phyloP scores from a whole-genome alignment of 2,797 vertebrate species.

The Falco cherrug region DNA sequence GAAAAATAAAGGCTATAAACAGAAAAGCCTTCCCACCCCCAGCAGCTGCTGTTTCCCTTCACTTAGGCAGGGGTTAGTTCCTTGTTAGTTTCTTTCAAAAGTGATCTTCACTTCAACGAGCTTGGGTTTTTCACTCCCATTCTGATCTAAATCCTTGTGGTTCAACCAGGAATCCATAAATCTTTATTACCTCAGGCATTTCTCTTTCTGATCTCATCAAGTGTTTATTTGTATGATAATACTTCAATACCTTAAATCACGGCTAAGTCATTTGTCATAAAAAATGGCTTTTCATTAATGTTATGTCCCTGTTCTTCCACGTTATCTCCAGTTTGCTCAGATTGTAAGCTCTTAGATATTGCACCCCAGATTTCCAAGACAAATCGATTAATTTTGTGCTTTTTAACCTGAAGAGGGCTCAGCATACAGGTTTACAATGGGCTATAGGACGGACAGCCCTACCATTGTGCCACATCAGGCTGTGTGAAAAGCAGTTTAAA shows the following conservation, averaged over 20 bases:
- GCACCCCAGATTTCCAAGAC: background rate
- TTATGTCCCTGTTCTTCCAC: background rate
- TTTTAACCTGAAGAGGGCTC: background rate
- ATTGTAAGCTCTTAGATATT: background rate
- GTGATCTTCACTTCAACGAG: background rate
- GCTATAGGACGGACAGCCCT: background rate
- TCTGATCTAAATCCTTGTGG: background rate
- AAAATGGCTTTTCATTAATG: conserved; percentile 7
- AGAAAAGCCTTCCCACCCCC: background rate
- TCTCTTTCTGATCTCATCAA: conserved; percentile 26
- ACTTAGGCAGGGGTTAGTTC: background rate
- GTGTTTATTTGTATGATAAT: conserved; percentile 53
- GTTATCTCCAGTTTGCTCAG: background rate
- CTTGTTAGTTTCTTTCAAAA: background rate
- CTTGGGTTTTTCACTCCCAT: background rate
- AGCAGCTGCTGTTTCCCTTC: background rate
- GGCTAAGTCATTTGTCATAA: conserved; percentile 9
- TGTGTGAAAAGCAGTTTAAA: background rate
- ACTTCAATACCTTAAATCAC: background rate
- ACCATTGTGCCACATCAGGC: background rate
- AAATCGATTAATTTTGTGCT: background rate
- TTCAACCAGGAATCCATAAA: conserved; percentile 31
- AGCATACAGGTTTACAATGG: background rate
- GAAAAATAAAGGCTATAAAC: background rate
- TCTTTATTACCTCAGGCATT: background rate